phyloP scores from a whole-genome alignment of 2,888 invertebrate genomes.

The Lacanobia oleracea region DNA sequence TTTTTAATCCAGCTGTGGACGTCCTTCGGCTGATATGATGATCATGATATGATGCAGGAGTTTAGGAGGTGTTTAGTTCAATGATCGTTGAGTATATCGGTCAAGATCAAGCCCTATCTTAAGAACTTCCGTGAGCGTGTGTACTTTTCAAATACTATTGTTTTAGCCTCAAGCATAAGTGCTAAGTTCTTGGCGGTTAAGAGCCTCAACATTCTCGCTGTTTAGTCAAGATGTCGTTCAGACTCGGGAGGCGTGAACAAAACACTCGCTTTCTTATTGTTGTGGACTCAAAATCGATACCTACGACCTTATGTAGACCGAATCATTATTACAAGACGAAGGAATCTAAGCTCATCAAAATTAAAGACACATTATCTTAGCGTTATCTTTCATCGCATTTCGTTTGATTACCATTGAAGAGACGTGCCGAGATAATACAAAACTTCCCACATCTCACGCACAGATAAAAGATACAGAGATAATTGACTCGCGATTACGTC shows the following conservation, averaged over 20 bases:
- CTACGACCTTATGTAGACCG: constrained; percentile 10
- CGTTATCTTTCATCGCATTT: constrained; percentile 66
- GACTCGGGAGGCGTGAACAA: constrained; percentile 22
- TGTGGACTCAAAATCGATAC: constrained; percentile 28
- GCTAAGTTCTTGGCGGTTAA: constrained; percentile 23
- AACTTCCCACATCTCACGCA: constrained; percentile 54
- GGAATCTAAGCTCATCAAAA: constrained; percentile 28
- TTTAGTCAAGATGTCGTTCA: constrained; percentile 30
- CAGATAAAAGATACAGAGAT: constrained; percentile 73
- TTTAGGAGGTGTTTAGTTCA: background rate
- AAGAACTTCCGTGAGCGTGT: constrained; percentile 1
- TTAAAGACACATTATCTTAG: constrained; percentile 54
- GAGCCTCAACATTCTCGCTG: constrained; percentile 9
- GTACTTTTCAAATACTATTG: constrained; percentile 36
- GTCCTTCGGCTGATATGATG: no score
- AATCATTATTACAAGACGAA: constrained; percentile 25
- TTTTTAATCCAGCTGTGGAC: no score
- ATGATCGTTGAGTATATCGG: background rate
- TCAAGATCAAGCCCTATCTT: constrained; percentile 6
- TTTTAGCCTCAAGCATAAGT: constrained; percentile 50
- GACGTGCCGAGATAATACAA: constrained; percentile 70
- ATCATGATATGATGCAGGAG: no score
- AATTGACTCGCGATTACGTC: constrained; percentile 69
- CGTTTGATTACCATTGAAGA: constrained; percentile 57
- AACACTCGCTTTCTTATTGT: constrained; percentile 14